These are phyloP conservation scores for Emydoidea blandingii DNA, from an alignment of 2,797 vertebrate genomes.

Conservation along the genomic window DNA sequence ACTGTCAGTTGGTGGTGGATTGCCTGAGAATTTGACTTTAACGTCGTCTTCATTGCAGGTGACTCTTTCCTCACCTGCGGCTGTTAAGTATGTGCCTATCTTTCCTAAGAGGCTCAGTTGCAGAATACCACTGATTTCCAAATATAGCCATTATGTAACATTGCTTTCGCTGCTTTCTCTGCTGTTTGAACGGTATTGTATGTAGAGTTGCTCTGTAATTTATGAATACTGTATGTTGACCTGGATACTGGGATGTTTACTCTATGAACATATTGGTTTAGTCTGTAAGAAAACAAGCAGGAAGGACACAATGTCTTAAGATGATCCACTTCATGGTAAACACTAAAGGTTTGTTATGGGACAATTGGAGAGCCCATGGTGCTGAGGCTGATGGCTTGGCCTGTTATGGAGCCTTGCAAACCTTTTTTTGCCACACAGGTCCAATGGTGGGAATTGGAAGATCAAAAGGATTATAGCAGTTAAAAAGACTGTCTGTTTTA, in stretches of 20 bases:
- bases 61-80: not conserved
- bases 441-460: not conserved
- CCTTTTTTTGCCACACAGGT: not conserved
- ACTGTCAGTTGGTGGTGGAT: not conserved
- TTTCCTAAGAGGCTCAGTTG: not conserved
- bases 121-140: too few relatives aligned
- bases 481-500: not conserved
- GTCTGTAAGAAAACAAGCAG: too few relatives aligned
- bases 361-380: not conserved
- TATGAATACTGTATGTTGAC: too few relatives aligned
- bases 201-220: too few relatives aligned
- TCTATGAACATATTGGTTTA: too few relatives aligned
- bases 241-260: too few relatives aligned
- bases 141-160: too few relatives aligned
- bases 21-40: not conserved
- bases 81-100: not conserved
- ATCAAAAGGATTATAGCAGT: not conserved
- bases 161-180: not conserved
- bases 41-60: rapidly evolving
- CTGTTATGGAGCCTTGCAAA: too few relatives aligned
- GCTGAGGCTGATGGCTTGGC: not conserved
- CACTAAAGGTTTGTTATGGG: not conserved
- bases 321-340: too few relatives aligned
- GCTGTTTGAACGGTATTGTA: not conserved
- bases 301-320: too few relatives aligned